Conservation (phyloP, 2,113 vertebrate species). For the Charina bottae region DNA sequence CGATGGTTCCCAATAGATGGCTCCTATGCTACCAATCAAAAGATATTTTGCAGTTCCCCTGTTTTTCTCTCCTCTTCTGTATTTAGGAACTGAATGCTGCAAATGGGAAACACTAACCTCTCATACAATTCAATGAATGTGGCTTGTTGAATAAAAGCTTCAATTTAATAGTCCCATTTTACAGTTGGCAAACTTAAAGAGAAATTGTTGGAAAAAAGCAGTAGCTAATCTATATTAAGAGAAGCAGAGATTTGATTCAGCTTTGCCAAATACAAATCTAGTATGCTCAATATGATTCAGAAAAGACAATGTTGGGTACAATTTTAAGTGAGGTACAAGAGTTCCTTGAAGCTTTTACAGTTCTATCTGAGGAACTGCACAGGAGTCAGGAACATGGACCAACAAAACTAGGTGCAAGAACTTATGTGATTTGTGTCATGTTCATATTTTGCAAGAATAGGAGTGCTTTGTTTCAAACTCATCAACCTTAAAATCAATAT, state of each 20-base stretch:
- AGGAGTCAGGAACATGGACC: not conserved
- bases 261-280: not conserved
- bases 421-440: not conserved
- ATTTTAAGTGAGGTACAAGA: not conserved
- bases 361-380: not conserved
- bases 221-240: not conserved
- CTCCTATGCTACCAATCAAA: not conserved
- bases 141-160: not conserved
- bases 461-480: not conserved
- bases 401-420: not conserved
- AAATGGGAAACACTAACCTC: not conserved
- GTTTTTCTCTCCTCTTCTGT: not conserved
- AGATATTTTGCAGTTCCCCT: not conserved
- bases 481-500: not conserved
- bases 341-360: not conserved
- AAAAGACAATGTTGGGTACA: not conserved
- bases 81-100: not conserved
- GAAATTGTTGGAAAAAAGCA: not conserved
- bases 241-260: not conserved
- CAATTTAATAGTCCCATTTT: not conserved
- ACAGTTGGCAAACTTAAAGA: not conserved
- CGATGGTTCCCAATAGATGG: no score
- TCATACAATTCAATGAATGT: not conserved
- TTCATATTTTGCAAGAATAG: not conserved
- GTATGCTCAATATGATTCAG: not conserved